Evolutionary conservation across 2,113 vertebrate species (phyloP).

Genomic region (Podilymbus podiceps): DNA sequence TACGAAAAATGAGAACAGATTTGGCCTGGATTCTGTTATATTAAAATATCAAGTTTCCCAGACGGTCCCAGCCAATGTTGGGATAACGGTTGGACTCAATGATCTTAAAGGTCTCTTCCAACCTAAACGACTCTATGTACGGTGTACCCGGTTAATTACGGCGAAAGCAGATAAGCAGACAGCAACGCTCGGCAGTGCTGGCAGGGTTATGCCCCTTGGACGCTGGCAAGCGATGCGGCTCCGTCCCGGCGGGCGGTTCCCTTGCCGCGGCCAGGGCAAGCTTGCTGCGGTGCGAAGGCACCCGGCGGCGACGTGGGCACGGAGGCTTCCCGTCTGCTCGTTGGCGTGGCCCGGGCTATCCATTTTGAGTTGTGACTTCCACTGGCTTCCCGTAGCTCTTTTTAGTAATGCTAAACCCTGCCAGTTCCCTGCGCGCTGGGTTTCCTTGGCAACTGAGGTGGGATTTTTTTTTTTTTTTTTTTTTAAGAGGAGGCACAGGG

Average conservation of each 20-base stretch:
- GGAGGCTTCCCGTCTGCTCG: accelerated
- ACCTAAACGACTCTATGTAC: too few relatives aligned
- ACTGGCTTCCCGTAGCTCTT: neutral
- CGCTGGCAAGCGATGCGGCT: accelerated
- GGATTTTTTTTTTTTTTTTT: neutral
- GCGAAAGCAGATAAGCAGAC: neutral
- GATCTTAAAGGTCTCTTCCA: too few relatives aligned
- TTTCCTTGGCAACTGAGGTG: conserved; percentile 23
- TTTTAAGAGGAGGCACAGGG: neutral
- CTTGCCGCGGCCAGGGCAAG: neutral
- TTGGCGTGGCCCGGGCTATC: neutral
- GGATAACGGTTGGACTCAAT: too few relatives aligned
- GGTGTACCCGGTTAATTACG: accelerated
- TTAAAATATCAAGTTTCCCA: neutral
- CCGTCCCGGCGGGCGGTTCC: accelerated
- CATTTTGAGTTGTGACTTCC: neutral
- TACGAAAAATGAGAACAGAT: neutral
- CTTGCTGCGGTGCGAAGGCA: neutral
- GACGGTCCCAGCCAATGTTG: too few relatives aligned
- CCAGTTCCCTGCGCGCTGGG: neutral
- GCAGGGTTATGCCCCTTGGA: neutral
- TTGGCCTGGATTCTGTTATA: neutral
- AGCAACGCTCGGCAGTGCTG: neutral
- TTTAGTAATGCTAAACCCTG: neutral
- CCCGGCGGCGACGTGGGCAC: neutral